phyloP scores from a whole-genome alignment of 2,888 invertebrate species.

The Syrista parreyssii region DNA sequence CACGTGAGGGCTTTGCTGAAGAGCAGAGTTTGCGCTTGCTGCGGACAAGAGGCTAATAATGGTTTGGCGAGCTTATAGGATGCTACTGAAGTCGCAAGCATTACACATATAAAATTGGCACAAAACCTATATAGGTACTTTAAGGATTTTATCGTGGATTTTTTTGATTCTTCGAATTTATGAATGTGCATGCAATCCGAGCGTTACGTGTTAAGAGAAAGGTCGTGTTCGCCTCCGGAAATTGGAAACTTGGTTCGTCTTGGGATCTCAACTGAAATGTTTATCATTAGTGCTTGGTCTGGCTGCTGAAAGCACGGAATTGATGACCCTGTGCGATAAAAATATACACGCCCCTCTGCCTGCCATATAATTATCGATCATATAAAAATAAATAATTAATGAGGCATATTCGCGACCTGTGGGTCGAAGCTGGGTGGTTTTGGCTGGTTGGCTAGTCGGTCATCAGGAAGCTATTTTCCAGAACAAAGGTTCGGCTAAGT shows the following conservation, averaged over 20 bases:
- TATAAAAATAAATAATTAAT: slow-evolving; percentile 18
- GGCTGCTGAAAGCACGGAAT: slow-evolving; percentile 9
- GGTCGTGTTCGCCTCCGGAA: neutral
- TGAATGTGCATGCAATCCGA: neutral
- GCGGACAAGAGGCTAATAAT: neutral
- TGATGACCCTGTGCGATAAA: slow-evolving; percentile 10
- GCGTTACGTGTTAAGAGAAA: neutral
- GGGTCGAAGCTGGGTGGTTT: neutral
- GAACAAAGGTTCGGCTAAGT: neutral
- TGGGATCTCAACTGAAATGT: neutral
- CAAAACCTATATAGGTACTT: neutral
- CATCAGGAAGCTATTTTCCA: neutral
- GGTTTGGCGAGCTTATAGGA: neutral
- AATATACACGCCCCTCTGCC: neutral
- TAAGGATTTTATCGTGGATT: neutral
- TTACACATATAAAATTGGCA: neutral
- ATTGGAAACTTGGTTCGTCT: neutral
- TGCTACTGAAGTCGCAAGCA: neutral
- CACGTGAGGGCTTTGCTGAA: neutral
- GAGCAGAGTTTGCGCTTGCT: neutral
- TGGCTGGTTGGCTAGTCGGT: neutral
- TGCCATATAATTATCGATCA: slow-evolving; percentile 10
- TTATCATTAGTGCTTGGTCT: neutral
- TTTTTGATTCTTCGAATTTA: neutral
- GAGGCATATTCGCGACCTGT: neutral